Conservation (phyloP, 2,888 invertebrate genomes). For the Ditylenchus weischeri region DNA sequence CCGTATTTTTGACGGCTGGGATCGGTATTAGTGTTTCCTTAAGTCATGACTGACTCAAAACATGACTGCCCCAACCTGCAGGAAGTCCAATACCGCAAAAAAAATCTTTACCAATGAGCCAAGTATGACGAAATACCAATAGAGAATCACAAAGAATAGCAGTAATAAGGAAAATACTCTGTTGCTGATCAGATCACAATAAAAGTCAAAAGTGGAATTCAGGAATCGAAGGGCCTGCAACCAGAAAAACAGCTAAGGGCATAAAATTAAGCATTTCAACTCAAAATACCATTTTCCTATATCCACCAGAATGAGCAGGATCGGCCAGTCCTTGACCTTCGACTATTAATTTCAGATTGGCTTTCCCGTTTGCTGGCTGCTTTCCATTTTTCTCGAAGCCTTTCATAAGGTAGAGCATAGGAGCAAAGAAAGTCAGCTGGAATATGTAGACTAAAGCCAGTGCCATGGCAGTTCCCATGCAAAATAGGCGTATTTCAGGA, state of each 20-base stretch:
- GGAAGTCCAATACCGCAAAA: too few relatives aligned
- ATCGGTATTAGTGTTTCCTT: too few relatives aligned
- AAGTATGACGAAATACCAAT: conserved; percentile 46
- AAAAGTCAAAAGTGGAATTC: not conserved
- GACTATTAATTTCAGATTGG: not conserved
- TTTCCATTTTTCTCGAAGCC: conserved; percentile 13
- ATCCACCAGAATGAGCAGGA: too few relatives aligned
- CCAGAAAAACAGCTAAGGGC: too few relatives aligned
- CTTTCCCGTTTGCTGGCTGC: not conserved
- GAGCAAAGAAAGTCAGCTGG: conserved; percentile 53
- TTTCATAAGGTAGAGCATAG: conserved; percentile 40
- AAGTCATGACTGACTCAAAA: too few relatives aligned
- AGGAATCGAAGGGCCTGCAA: not conserved
- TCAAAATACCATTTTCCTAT: too few relatives aligned
- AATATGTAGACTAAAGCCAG: conserved; percentile 52
- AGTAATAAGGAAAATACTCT: not conserved
- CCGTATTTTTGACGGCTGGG: too few relatives aligned
- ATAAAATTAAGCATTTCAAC: too few relatives aligned
- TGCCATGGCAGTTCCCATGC: conserved; percentile 55
- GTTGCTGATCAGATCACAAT: not conserved
- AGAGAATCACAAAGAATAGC: conserved; percentile 22
- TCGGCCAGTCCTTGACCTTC: too few relatives aligned
- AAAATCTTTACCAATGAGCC: conserved; percentile 20
- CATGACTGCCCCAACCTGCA: too few relatives aligned
- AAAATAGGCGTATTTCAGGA: conserved; percentile 57